A percentile compares a stretch with the other conserved stretches of the same genome.
These are phyloP conservation scores for Alviniconcha marisindica DNA, from an alignment of 1,140 invertebrate species.

Conservation along the genomic window DNA sequence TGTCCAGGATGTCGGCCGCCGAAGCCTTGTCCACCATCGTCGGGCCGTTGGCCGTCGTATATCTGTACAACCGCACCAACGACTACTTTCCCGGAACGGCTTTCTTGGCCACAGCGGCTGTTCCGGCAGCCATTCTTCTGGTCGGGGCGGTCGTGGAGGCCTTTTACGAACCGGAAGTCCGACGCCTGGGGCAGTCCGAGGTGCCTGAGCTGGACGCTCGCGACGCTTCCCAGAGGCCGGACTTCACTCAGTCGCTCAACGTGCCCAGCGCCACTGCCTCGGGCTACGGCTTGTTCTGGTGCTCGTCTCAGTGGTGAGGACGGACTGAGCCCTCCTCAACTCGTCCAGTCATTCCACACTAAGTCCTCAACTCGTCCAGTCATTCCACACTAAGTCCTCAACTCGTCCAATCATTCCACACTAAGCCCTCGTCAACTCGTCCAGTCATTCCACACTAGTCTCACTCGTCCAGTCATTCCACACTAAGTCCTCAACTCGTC, in stretches of 20 bases:
- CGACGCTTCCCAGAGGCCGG: background rate
- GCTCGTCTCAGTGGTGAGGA: slow-evolving; percentile 4
- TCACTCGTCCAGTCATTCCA: too few relatives aligned
- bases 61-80: background rate
- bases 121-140: background rate
- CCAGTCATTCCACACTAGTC: too few relatives aligned
- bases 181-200: background rate
- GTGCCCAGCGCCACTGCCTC: background rate
- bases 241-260: slow-evolving; percentile 6
- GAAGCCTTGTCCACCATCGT: background rate
- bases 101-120: background rate
- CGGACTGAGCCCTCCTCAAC: too few relatives aligned
- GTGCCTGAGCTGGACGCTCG: background rate
- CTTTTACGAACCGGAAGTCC: background rate
- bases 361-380: too few relatives aligned
- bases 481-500: too few relatives aligned
- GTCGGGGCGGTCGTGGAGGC: background rate
- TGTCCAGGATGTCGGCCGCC: background rate
- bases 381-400: too few relatives aligned
- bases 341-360: too few relatives aligned
- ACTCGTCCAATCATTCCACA: too few relatives aligned
- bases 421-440: too few relatives aligned
- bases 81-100: background rate
- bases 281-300: slow-evolving; percentile 1
- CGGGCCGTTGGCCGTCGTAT: background rate